Base-by-base conservation (phyloP, 2,113 vertebrate species). In the Ceratotherium simum region DNA sequence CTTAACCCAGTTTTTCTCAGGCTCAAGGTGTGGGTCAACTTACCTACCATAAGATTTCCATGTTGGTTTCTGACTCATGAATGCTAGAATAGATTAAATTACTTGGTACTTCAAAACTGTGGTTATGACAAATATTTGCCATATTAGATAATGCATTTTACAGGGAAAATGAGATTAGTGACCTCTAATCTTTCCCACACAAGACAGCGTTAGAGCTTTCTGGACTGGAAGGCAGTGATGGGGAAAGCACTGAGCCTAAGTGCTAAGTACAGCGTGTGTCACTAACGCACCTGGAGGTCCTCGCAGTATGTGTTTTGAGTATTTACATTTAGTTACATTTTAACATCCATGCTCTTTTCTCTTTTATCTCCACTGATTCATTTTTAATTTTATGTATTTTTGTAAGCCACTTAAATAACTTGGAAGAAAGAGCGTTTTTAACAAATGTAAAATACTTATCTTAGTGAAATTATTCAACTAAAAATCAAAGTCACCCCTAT, bases 391-490 rank as follows among this genome's bases (percentile, higher is more conserved):
- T 54, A 33, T 39, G 16, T 39, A 42, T 80, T 87, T 91, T 80
- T 85, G 46, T 81, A 75, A 92, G 67, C 56, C n/a, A 64, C 5
- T 54, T 72, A n/a, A 64, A 58, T 79, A 82, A 82, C 78, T 29
- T 83, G 48, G 29, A 67, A 90, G 58, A 56, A 69, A 46, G 11
- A 56, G 21, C 65, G 5, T 67, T 90, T 23, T 60, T 85, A 70
- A 62, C 48, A 90, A 83, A 67, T 85, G 29, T 58, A 79, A 89
- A 82, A 73, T 78, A 92, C 70, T 25, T n/a, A 39, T 7, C 39
- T 92, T 84, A 89, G 64, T 88, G 33, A 80, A 72, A 67, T 73
- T 16, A 82, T 29, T 62, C 64, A 92, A 92, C 29, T 81, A 89
- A 69, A 91, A 84, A 54, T 46, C 48, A 16, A 69, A 76, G 69